These are phyloP conservation scores for Pogonocherus hispidulus DNA, from an alignment of 2,888 invertebrate species.

Conservation along the genomic window DNA sequence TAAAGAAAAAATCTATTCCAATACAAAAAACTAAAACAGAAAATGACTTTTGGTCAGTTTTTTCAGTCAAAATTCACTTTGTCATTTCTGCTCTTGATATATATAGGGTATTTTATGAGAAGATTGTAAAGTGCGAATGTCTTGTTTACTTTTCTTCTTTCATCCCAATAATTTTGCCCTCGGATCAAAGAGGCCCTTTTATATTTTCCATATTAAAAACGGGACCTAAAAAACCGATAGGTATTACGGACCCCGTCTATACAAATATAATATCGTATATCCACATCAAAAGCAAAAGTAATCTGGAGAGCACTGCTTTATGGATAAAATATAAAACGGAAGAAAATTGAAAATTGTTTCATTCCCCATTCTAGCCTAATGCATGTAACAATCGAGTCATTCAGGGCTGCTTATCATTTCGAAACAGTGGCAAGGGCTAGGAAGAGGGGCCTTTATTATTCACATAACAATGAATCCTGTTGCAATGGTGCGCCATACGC, in stretches of 20 bases:
- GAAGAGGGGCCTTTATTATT: slow-evolving; percentile 54
- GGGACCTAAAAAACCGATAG: slow-evolving; percentile 31
- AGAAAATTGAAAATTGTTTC: slow-evolving; percentile 37
- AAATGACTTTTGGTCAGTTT: not conserved
- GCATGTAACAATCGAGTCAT: slow-evolving; percentile 53
- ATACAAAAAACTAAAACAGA: not conserved
- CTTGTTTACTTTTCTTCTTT: slow-evolving; percentile 12
- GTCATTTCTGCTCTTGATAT: not conserved
- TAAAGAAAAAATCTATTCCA: not conserved
- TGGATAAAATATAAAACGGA: slow-evolving; percentile 34
- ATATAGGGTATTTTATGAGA: not conserved
- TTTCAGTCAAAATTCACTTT: not conserved
- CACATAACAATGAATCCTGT: slow-evolving; percentile 53
- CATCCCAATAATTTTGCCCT: slow-evolving; percentile 4
- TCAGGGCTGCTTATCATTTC: slow-evolving; percentile 56
- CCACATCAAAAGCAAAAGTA: slow-evolving; percentile 36
- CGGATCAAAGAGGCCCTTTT: slow-evolving; percentile 8
- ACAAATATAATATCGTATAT: slow-evolving; percentile 39
- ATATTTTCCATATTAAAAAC: slow-evolving; percentile 15
- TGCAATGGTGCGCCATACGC: slow-evolving; percentile 45
- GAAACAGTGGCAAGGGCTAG: slow-evolving; percentile 49
- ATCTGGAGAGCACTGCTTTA: slow-evolving; percentile 31
- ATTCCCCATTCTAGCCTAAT: slow-evolving; percentile 31
- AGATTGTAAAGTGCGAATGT: not conserved
- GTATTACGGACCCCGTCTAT: slow-evolving; percentile 36